phyloP scores from a whole-genome alignment of 1,140 invertebrate species.

The Bombus breviceps region DNA sequence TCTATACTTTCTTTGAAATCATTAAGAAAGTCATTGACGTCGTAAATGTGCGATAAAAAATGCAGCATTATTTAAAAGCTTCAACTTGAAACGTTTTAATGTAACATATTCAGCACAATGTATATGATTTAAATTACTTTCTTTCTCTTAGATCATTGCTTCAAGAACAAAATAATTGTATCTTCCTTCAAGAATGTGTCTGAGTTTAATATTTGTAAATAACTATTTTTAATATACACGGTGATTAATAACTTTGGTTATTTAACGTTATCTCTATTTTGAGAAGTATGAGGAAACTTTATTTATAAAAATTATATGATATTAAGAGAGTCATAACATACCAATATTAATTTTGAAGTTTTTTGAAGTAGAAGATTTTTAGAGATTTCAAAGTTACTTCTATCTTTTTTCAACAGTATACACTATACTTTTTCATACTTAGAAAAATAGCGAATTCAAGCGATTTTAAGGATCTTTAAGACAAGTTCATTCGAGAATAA shows the following conservation, averaged over 20 bases:
- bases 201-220: background rate
- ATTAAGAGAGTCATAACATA: too few species aligned
- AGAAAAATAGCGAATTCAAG: background rate
- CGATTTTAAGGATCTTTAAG: background rate
- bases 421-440: background rate
- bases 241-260: too few species aligned
- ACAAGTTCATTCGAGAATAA: background rate
- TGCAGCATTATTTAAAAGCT: background rate
- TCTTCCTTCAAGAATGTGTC: background rate
- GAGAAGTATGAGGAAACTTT: too few species aligned
- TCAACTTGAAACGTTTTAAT: background rate
- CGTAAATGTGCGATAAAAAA: background rate
- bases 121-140: constrained; percentile 6
- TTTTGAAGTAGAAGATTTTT: background rate
- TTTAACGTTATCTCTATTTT: too few species aligned
- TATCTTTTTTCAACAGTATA: background rate
- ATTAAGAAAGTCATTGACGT: constrained; percentile 1
- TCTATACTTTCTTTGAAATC: background rate
- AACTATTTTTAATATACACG: background rate
- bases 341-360: background rate
- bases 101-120: background rate
- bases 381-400: background rate
- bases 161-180: constrained; percentile 3
- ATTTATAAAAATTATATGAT: background rate
- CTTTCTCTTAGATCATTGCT: background rate